Base-by-base conservation (phyloP, 1,140 invertebrate genomes). In the Cyclargus thomasi region DNA sequence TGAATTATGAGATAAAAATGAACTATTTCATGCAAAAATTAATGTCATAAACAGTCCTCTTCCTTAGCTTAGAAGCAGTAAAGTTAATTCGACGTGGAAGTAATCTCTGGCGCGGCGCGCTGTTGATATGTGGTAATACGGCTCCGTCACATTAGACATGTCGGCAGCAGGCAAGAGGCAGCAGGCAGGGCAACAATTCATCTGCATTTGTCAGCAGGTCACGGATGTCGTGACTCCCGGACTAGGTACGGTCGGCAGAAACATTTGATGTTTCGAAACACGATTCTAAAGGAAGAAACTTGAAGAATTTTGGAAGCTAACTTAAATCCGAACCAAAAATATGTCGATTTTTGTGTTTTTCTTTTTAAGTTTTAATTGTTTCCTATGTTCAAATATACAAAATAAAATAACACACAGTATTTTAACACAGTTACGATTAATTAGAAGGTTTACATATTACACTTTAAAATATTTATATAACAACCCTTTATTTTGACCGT, bases 131-230 rank as follows among this genome's bases (percentile, higher is more conserved):
- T 75, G 74, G 74, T 74, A 73, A 81, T 78, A 72, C 70, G 65
- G 62, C 21, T 59, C 69, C 68, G 75, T 74, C 78, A 80, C 72
- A 81, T 78, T 77, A 76, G 71, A 66, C 72, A 75, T 71, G 72
- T 68, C 64, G 70, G 62, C 59, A 71, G 65, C 67, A 79, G 74
- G 75, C 70, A 76, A 63, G 70, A 78, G 70, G 69, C 29, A 29
- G 29, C 29, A 29, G 29, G 29, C 80, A 71, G 66, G 22, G 64
- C 74, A 68, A 67, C 77, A 89, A 86, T 86, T 87, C 83, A 86
- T 89, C 81, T 84, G 80, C 85, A 89, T 89, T 89, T 89, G 86
- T 89, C 84, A 70, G 36, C 79, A 70, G 83, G 80, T 86, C 85
- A 86, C 81, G 79, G 69, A 71, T 66, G 72, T 84, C 84, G 83